These are phyloP conservation scores for Lomographa bimaculata DNA, from an alignment of 2,888 invertebrate genomes.

Conservation along the genomic window DNA sequence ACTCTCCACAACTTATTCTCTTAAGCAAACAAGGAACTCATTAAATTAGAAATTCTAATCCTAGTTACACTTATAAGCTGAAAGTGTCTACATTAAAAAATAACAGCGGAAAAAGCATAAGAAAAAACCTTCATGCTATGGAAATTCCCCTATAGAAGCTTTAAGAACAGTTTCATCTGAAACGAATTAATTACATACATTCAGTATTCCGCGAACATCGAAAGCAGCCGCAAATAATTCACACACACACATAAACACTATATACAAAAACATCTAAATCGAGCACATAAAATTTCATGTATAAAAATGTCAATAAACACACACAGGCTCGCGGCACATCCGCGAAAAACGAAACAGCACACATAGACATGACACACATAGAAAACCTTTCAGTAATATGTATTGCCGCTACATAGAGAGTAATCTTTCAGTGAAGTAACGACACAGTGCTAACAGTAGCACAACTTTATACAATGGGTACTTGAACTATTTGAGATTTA, in stretches of 20 bases:
- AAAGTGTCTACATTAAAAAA: conserved; percentile 10
- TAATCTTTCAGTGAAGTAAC: conserved; percentile 62
- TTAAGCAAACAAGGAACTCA: conserved; percentile 18
- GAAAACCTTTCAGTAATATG: conserved; percentile 62
- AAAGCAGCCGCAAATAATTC: conserved; percentile 67
- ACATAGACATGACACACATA: conserved; percentile 43
- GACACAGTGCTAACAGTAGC: conserved; percentile 11
- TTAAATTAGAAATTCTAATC: conserved; percentile 27
- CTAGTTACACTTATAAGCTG: conserved; percentile 9
- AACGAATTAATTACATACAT: conserved; percentile 75
- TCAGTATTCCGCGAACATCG: conserved; percentile 71
- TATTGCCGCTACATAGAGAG: conserved; percentile 64
- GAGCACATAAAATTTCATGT: conserved; percentile 76
- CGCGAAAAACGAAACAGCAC: conserved; percentile 37
- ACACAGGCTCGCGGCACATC: conserved; percentile 43
- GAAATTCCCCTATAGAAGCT: conserved; percentile 18
- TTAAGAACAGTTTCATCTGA: conserved; percentile 55
- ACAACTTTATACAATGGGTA: not conserved
- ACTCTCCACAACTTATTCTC: too few relatives aligned
- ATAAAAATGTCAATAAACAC: conserved; percentile 81
- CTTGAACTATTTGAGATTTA: too few relatives aligned
- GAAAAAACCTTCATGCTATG: conserved; percentile 6
- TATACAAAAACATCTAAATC: conserved; percentile 66
- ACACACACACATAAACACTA: conserved; percentile 50
- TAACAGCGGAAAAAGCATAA: conserved; percentile 4